Percentiles rank a stretch among this genome's conserved stretches.
Evolutionary conservation across 2,797 vertebrate genomes (phyloP).

Genomic region (Spea hammondii): DNA sequence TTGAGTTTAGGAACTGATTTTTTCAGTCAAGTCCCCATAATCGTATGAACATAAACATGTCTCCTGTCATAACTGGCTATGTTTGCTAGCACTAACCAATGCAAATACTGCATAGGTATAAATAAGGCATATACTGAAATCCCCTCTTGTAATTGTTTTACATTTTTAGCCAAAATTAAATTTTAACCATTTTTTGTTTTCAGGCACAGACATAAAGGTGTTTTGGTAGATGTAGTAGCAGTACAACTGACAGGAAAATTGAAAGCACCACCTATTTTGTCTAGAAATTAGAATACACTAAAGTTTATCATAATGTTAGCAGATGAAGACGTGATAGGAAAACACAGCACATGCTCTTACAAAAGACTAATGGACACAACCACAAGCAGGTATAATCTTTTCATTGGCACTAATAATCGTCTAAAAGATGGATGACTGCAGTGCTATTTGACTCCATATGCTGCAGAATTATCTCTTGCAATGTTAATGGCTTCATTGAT

Average conservation of each 20-base stretch:
- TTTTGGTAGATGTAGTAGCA: not conserved
- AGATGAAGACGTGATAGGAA: slow-evolving; percentile 38
- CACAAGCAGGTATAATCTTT: slow-evolving; percentile 52
- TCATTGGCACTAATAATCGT: slow-evolving; percentile 51
- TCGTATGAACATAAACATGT: too few species aligned
- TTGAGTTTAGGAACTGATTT: too few species aligned
- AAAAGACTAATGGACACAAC: slow-evolving; percentile 48
- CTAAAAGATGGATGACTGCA: slow-evolving; percentile 51
- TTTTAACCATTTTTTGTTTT: not conserved
- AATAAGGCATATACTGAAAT: too few species aligned
- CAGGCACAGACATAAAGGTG: not conserved
- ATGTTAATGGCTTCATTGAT: slow-evolving; percentile 53
- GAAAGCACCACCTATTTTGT: not conserved
- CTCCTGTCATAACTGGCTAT: too few species aligned
- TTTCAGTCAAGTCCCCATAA: too few species aligned
- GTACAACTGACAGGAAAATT: not conserved
- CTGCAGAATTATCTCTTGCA: slow-evolving; percentile 50
- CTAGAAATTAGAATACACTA: slow-evolving; percentile 17
- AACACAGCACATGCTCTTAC: slow-evolving; percentile 33
- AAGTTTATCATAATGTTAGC: slow-evolving; percentile 36
- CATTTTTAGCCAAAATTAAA: not conserved
- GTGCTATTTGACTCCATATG: slow-evolving; percentile 54
- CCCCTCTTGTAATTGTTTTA: not conserved
- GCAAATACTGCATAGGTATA: too few species aligned
- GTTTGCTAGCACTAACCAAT: too few species aligned